Evolutionary conservation across 1,140 invertebrate genomes (phyloP), one percentile per base, ranked within the genome.

Genomic region (Ephestia elutella): DNA sequence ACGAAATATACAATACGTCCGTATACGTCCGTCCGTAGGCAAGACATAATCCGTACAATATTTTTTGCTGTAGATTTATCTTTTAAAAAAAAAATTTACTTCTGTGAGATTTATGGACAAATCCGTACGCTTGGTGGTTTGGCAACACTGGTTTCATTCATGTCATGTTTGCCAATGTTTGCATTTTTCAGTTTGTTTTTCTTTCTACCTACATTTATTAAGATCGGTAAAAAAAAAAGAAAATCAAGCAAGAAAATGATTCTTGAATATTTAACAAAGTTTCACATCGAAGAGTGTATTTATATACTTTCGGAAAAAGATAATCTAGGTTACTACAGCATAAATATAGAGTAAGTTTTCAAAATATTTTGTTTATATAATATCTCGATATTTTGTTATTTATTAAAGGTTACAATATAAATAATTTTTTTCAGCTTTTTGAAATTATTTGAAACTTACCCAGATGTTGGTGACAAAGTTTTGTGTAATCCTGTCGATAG

Each of bases 381-480:
- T n/a, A n/a, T n/a, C n/a, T n/a, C n/a, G n/a, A n/a, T n/a, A n/a
- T n/a, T n/a, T n/a, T n/a, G n/a, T 38, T 53, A 48, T 56, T 59
- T 54, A 19, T 59, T 20, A 3, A 25, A 25, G 21, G 21, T 25
- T 25, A 25, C 7, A 25, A 25, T 25, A 25, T 7, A 25, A 25
- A 25, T 7, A 25, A 25, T 25, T 25, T 25, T 7, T 79, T 79
- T 35, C 69, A 89, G 88, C 67, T 89, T 89, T 63, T 63, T 89
- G 49, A 89, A 89, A 69, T 63, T 89, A 25, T 89, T 89, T 70
- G 87, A 89, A 71, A 75, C 75, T 21, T 80, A 82, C 66, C 88
- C 88, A 25, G 84, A 87, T 66, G 66, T 88, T 35, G 87, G 87
- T 38, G 87, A 89, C 51, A 82, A 78, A 59, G 73, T 89, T 15